phyloP scores from a whole-genome alignment of 2,113 vertebrate species.

The Cyprinus carpio region DNA sequence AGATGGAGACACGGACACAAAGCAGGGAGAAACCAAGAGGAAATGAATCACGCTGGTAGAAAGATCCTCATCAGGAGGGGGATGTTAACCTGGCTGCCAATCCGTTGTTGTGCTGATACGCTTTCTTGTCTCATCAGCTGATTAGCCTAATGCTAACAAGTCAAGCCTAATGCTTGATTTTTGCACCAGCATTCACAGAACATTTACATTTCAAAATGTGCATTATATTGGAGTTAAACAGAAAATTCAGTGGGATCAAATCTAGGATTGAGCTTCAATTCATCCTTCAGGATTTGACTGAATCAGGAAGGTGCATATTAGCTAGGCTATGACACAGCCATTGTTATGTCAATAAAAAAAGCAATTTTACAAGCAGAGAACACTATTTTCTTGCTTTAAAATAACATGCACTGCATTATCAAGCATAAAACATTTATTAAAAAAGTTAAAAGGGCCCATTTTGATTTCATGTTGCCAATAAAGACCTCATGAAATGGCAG shows the following conservation, averaged over 20 bases:
- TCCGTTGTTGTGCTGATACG: background rate
- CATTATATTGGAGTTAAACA: background rate
- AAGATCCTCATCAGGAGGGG: background rate
- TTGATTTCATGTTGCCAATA: background rate
- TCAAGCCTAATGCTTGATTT: background rate
- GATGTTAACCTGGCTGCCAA: conserved; percentile 1
- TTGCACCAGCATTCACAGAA: background rate
- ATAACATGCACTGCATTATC: background rate
- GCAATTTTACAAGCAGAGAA: background rate
- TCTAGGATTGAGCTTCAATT: background rate
- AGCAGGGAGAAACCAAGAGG: conserved; percentile 32
- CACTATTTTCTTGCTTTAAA: background rate
- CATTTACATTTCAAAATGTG: background rate
- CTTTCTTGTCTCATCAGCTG: background rate
- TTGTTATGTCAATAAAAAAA: background rate
- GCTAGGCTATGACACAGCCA: background rate
- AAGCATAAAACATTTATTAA: background rate
- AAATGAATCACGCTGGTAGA: conserved; percentile 25
- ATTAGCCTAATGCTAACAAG: background rate
- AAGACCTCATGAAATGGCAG: background rate
- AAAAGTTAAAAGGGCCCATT: background rate
- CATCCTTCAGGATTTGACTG: background rate
- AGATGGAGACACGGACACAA: conserved; percentile 38
- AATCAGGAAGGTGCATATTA: background rate
- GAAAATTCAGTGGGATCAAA: background rate